phyloP scores from a whole-genome alignment of 2,888 invertebrate species.

The Nomada fabriciana region DNA sequence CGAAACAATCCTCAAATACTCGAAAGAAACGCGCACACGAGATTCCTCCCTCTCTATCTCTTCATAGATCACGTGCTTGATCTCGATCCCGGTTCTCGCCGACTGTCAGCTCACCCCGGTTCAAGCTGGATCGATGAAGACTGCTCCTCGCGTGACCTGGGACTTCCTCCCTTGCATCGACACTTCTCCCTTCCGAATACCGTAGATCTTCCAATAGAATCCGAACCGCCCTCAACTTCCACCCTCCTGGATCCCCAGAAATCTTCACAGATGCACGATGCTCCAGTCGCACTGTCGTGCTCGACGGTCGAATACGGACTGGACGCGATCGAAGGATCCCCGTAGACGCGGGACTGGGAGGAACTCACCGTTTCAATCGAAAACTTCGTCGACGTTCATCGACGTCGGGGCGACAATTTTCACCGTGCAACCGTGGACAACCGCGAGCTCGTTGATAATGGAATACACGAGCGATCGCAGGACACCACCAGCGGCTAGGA shows the following conservation, averaged over 20 bases:
- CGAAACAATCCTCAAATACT: background rate
- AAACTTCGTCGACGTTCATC: background rate
- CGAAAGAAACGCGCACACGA: slow-evolving; percentile 7
- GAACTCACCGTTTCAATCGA: no score
- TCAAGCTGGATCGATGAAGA: slow-evolving; percentile 66
- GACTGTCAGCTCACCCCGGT: slow-evolving; percentile 51
- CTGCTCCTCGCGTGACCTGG: slow-evolving; percentile 41
- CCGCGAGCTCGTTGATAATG: background rate
- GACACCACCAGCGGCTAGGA: slow-evolving; percentile 7
- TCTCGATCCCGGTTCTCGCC: slow-evolving; percentile 48
- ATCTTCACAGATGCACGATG: background rate
- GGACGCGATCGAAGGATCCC: slow-evolving; percentile 9
- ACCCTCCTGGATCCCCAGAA: background rate
- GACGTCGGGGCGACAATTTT: slow-evolving; percentile 3
- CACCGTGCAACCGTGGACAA: background rate
- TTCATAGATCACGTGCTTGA: slow-evolving; percentile 25
- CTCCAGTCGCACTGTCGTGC: slow-evolving; percentile 35
- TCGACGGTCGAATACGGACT: slow-evolving; percentile 42
- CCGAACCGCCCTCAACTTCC: background rate
- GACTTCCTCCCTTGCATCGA: background rate
- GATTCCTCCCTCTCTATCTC: slow-evolving; percentile 3
- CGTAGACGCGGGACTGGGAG: background rate
- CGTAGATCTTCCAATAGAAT: no score
- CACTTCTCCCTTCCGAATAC: background rate
- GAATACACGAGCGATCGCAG: background rate